These are phyloP conservation scores for Smittia aterrima DNA, from an alignment of 2,888 invertebrate species.

Conservation along the genomic window DNA sequence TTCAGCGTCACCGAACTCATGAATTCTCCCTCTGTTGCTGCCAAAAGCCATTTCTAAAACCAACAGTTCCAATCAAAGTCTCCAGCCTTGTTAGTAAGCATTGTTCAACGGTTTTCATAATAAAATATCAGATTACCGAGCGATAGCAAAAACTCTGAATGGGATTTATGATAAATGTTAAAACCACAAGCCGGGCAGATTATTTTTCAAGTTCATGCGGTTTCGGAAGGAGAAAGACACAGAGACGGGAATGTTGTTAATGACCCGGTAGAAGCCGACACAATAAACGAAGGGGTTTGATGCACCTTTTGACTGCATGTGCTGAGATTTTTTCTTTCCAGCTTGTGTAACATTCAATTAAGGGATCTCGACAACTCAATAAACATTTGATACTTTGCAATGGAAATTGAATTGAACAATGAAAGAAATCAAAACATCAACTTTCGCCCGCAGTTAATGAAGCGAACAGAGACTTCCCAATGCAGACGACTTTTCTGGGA, in stretches of 20 bases:
- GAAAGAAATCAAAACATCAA: not conserved
- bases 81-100: not conserved
- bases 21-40: not conserved
- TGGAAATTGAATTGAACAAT: conserved; percentile 11
- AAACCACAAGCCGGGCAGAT: conserved; percentile 6
- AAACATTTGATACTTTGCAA: conserved; percentile 9
- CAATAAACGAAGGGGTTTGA: conserved; percentile 2
- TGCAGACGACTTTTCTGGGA: not conserved
- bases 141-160: not conserved
- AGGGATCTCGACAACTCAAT: conserved; percentile 8
- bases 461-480: not conserved
- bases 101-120: conserved; percentile 11
- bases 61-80: not conserved
- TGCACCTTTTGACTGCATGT: conserved; percentile 15
- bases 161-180: conserved; percentile 12
- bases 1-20: too few species aligned
- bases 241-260: not conserved
- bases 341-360: not conserved
- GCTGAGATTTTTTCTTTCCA: not conserved
- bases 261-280: not conserved
- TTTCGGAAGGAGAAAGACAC: not conserved
- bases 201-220: conserved; percentile 20
- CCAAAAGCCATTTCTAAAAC: conserved; percentile 1
- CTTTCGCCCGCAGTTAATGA: conserved; percentile 9
- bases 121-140: conserved; percentile 1